Evolutionary conservation across 2,888 invertebrate species (phyloP), one percentile per base, ranked within the genome.

Genomic region (Orthonevra nobilis): DNA sequence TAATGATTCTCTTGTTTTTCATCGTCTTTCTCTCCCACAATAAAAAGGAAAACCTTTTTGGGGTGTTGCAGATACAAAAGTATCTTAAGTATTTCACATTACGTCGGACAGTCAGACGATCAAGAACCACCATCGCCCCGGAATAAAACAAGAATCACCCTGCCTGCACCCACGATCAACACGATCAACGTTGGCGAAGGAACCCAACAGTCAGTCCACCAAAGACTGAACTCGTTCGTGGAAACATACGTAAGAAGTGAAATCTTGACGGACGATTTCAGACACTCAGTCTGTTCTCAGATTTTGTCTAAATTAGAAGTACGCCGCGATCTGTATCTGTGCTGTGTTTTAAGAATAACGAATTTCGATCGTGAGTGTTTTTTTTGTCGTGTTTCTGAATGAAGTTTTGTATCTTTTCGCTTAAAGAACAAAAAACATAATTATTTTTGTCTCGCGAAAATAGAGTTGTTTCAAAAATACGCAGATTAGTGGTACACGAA

Each of bases 241-340:
- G 42, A 52, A 66, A 52, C 7, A 7, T 75, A 70, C 64, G 36
- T 54, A 72, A 77, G 58, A 63, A 52, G 15, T 42, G 19, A 40
- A 60, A 60, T 44, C 77, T 77, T 44, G 58, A 40, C 15, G 60
- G 46, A 72, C 58, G 42, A 77, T 77, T 77, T 77, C 77, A 77
- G 77, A 77, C 77, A 77, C 66, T 77, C 72, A 77, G 77, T 77
- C 77, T 66, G 72, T 77, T 77, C 64, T 66, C 46, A 77, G 72
- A 77, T 77, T 72, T 77, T 60, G 77, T 72, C 72, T 77, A 60
- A 77, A 77, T 77, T 77, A 77, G 77, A 77, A 77, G 77, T 72
- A 60, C 30, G 50, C 69, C 40, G 63, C 32, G 50, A 52, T 40
- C 40, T 32, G 48, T 52, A 19, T 30, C n/a, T 2, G 5, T 40